Evolutionary conservation across 2,888 invertebrate genomes (phyloP).

Genomic region (Ashinkailepas kermadecensis): DNA sequence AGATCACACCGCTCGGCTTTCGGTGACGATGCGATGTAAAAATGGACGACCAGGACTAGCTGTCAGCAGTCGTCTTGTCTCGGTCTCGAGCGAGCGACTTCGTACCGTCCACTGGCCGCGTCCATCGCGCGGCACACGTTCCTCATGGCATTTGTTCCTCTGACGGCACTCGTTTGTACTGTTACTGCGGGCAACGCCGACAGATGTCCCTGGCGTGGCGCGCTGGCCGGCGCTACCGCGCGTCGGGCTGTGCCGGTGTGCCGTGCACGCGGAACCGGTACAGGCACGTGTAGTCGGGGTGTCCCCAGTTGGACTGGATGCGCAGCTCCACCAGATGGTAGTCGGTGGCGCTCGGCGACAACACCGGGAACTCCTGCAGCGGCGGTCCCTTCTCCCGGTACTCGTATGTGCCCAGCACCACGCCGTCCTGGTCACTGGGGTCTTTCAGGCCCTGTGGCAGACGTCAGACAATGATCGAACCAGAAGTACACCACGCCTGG

Average conservation of each 20-base stretch:
- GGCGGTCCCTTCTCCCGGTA: slow-evolving; percentile 70
- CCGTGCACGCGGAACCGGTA: slow-evolving; percentile 97
- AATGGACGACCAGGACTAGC: no score
- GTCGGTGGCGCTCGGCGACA: slow-evolving; percentile 44
- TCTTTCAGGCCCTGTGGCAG: slow-evolving; percentile 61
- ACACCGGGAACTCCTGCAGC: slow-evolving; percentile 79
- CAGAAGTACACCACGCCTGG: slow-evolving; percentile 42
- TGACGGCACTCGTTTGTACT: background rate
- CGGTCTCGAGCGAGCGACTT: no score
- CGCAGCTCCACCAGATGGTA: slow-evolving; percentile 66
- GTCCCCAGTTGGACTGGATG: slow-evolving; percentile 91
- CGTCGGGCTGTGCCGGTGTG: slow-evolving; percentile 2
- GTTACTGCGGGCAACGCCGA: background rate
- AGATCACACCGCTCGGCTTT: background rate
- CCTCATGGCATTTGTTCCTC: no score
- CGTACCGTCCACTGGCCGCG: background rate
- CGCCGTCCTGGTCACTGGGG: slow-evolving; percentile 69
- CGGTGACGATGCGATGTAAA: background rate
- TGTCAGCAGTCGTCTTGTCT: no score
- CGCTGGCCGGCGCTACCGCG: background rate
- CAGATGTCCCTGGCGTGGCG: background rate
- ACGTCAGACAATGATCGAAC: slow-evolving; percentile 35
- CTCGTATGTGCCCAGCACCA: slow-evolving; percentile 76
- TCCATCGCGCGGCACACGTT: background rate
- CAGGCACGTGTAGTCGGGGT: slow-evolving; percentile 87